phyloP scores from a whole-genome alignment of 2,113 vertebrate genomes.

The Oceanites oceanicus region DNA sequence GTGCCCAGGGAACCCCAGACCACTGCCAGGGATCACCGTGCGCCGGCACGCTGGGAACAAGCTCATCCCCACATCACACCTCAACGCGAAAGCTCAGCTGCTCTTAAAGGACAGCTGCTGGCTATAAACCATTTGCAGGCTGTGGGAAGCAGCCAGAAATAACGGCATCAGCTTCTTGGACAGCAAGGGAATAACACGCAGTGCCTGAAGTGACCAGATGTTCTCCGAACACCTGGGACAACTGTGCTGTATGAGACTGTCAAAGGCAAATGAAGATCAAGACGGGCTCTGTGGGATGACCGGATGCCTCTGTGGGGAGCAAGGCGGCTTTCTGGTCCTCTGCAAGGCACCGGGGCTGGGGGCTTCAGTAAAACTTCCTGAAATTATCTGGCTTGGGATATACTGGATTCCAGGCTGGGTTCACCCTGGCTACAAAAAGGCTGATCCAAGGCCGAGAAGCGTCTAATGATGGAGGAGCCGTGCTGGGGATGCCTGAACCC shows the following conservation, averaged over 20 bases:
- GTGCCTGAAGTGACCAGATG: not conserved
- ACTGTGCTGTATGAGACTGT: rapidly evolving
- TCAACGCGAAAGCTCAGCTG: rapidly evolving
- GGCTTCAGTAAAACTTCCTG: not conserved
- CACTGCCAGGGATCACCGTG: not conserved
- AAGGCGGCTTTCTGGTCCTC: not conserved
- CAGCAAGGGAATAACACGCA: not conserved
- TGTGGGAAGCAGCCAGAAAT: not conserved
- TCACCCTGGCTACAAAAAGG: not conserved
- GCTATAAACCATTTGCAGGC: not conserved
- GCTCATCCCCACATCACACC: not conserved
- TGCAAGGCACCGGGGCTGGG: not conserved
- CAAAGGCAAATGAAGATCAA: not conserved
- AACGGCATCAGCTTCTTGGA: not conserved
- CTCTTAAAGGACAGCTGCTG: not conserved
- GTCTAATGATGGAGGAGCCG: not conserved
- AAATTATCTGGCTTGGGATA: not conserved
- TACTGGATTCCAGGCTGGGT: not conserved
- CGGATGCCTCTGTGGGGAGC: not conserved
- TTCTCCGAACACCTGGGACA: not conserved
- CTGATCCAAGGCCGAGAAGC: not conserved
- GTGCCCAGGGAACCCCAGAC: not conserved
- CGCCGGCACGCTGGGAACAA: not conserved
- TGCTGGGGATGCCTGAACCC: not conserved
- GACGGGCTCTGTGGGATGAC: rapidly evolving